Percentiles rank a stretch among this genome's conserved stretches.
These are phyloP conservation scores for Caenorhabditis inopinata DNA, from an alignment of 1,140 invertebrate genomes.

Conservation along the genomic window DNA sequence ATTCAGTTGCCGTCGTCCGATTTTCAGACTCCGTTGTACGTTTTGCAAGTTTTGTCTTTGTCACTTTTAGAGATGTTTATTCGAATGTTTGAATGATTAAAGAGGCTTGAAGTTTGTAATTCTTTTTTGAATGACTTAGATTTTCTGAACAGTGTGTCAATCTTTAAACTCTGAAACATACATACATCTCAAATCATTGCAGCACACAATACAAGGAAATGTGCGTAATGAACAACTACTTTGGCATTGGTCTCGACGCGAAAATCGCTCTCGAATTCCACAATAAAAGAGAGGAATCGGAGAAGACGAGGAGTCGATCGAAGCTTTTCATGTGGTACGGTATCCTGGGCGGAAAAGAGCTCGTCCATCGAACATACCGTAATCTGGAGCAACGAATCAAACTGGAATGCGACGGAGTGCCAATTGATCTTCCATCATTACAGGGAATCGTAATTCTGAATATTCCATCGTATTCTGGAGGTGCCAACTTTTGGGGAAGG, in stretches of 20 bases:
- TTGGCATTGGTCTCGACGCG: conserved; percentile 97
- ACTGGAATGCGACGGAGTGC: conserved; percentile 85
- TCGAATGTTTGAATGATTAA: too few species aligned
- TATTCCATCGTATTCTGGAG: conserved; percentile 95
- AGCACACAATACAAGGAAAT: conserved; percentile 71
- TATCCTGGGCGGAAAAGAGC: conserved; percentile 86
- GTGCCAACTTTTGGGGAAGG: conserved; percentile 96
- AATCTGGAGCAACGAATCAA: conserved; percentile 92
- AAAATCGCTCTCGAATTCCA: conserved; percentile 96
- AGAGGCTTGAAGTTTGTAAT: too few species aligned
- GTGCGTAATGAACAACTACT: conserved; percentile 98
- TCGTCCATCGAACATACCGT: conserved; percentile 81
- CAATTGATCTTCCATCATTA: conserved; percentile 84
- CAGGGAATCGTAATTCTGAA: conserved; percentile 96
- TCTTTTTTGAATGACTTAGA: too few species aligned
- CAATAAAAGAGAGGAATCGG: conserved; percentile 92
- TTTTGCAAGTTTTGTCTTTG: too few species aligned
- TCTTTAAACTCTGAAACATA: background rate
- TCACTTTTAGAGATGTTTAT: background rate
- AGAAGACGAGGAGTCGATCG: conserved; percentile 83
- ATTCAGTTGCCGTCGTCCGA: background rate
- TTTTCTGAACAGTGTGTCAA: background rate
- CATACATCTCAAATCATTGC: background rate
- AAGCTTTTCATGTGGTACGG: conserved; percentile 96
- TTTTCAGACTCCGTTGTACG: conserved; percentile 13